Evolutionary conservation across 2,113 vertebrate genomes (phyloP), one percentile per base, ranked within the genome.

Genomic region (Channa argus): DNA sequence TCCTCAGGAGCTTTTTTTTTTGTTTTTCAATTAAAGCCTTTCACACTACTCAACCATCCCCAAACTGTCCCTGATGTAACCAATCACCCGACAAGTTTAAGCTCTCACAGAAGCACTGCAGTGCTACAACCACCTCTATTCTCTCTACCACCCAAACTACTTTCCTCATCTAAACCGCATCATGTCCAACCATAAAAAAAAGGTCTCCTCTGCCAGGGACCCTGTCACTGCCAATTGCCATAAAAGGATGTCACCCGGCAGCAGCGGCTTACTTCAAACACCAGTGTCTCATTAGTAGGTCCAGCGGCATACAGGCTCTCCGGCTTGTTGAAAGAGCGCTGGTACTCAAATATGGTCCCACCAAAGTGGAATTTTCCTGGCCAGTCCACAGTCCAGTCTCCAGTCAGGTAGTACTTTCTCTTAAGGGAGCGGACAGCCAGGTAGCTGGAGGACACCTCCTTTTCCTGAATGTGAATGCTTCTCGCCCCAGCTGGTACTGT

Each of bases 341-440:
- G 96, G 77, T 99, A 99, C 85, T 96, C 91, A 34, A 99, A 99
- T 1, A 94, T 90, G 0, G 97, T 95, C 43, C 98, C 98, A 0
- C 95, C 97, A 2, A 99, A 96, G 37, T 88, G 86, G 86, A 98
- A 97, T 90, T 95, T 96, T 7, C 98, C 97, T 0, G 98, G 98
- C 98, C 98, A 99, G 92, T 98, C 96, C 39, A 98, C 95, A 0
- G 94, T 98, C 97, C 97, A 99, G 77, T 96, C 95, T 1, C 96
- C 96, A 0, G 96, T 99, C 73, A 99, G 93, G 82, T 97, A 96
- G 89, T 99, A 98, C 83, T 92, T 96, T 41, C 80, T 94, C 37
- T 92, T 92, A 41, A 96, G 90, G 75, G 93, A 96, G 60, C 96
- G 94, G 38, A 96, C 95, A 0, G 98, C 98, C 39, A 99, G 94